Base-by-base conservation (phyloP, 2,888 invertebrate genomes). In the Thecophora atra region DNA sequence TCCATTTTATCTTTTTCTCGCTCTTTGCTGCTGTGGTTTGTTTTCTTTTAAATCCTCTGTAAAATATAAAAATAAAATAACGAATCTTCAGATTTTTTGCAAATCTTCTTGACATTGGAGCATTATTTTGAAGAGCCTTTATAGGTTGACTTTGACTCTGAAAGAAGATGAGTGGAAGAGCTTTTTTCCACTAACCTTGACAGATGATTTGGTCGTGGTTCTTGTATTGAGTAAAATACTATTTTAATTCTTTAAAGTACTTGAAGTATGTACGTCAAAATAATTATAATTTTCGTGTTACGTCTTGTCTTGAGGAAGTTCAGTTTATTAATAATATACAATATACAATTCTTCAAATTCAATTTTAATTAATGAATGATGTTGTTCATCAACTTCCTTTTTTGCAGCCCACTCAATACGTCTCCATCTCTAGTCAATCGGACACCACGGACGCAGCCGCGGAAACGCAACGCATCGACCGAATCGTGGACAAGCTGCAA, bases 401-500 rank as follows among this genome's bases (percentile, higher is more conserved):
- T 79, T 54, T 79, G 3, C 79, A 87, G 87, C 85, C 87, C 67
- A 85, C 86, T 63, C 85, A 86, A 73, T 86, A 84, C 79, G 85
- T 87, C 74, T 86, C 87, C 77, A 86, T 87, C 77, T 85, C 86
- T 56, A 85, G 84, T 73, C 84, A 91, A 67, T 74, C 76, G 13
- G 85, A 85, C 71, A 83, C 83, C 47, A 85, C 84, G 62, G 86
- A 86, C 74, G 83, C 85, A 64, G 80, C 81, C 42, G 79, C 84
- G 70, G 85, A 85, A 63, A 79, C 85, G 72, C 84, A 84, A 17
- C 89, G 92, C 80, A 89, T 94, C 52, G 92, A 91, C n/a, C 92
- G 89, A 78, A 87, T 94, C 63, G 93, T 93, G n/a, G 92, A 92
- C 44, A 90, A 93, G 78, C 88, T 94, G 73, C 93, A 93, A 83